Base-by-base conservation (phyloP, 1,140 invertebrate species). In the Pseudoatta argentina region DNA sequence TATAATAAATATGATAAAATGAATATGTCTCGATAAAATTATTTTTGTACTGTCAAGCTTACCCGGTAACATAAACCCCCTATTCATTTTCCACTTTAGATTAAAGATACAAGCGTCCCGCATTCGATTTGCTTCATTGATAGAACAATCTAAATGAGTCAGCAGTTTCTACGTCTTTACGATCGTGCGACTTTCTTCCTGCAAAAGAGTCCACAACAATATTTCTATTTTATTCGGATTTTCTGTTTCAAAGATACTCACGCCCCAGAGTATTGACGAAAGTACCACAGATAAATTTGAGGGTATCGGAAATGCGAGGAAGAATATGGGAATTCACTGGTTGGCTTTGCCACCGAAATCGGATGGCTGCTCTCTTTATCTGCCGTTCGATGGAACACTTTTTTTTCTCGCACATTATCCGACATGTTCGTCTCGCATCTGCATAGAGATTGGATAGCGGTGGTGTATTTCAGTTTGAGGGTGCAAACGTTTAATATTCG, bases 371-470 rank as follows among this genome's bases (percentile, higher is more conserved):
- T 75, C 69, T 24, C 69, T 83, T 83, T 73, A 83, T 83, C 69
- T 75, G 79, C 27, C 55, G 39, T 83, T 75, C 55, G 39, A 51
- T 18, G 69, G 79, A 55, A 48, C n/a, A 51, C 18, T 75, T 48
- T 83, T 75, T 75, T 82, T 16, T 39, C 30, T 12, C 30, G 16
- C 48, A 1, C 53, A 24, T 18, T 24, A 67, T 61, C 24, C 48
- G 48, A 51, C 57, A 34, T 24, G 24, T 39, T 66, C 76, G 75
- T 87, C 72, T 83, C 75, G 63, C 81, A 91, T 91, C 91, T 91
- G 87, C 89, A 92, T 92, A 91, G 87, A 92, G 82, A 92, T 92
- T 89, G 91, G 86, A 87, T 88, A 39, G 27, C 51, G n/a, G n/a
- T 48, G 61, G n/a, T 39, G 55, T 78, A 81, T 67, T 61, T 59